Conservation (phyloP, 2,113 vertebrate species). For the cattle (Bos taurus) region ARS-UCD2.0 NC_037354.1:9056001-9056500, state of each 20-base stretch:
- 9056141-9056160: background rate
- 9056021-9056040: fast-evolving
- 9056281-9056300: background rate
- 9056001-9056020: background rate
- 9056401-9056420: background rate
- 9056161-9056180: background rate
- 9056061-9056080: background rate
- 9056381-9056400: background rate
- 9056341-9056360: background rate
- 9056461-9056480: background rate
- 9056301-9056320: background rate
- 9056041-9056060: background rate
- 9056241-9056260: background rate
- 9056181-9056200: background rate
- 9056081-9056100: background rate
- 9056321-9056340: background rate
- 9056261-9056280: background rate
- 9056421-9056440: background rate
- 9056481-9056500: background rate
- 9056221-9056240: background rate
- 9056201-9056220: background rate
- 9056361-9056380: background rate
- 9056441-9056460: background rate
- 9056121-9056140: background rate
- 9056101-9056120: background rate